Evolutionary conservation across 2,797 vertebrate species (phyloP), one percentile per base, ranked within the genome.

Genomic region (Mormyrops attenuatus): DNA sequence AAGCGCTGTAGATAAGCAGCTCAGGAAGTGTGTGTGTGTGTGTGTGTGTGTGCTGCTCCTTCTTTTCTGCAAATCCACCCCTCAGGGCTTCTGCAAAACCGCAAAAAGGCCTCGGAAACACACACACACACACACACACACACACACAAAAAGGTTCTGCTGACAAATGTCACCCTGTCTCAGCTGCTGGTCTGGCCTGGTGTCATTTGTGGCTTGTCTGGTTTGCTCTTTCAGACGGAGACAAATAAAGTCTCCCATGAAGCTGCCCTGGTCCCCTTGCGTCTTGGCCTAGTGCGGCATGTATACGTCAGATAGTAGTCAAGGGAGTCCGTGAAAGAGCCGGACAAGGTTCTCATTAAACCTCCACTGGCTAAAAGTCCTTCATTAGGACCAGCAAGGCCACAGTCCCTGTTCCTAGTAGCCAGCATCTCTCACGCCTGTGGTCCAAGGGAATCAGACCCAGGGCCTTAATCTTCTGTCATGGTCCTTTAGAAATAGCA

Each of bases 401-500:
- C 22, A 3, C 41, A 85, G 22, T 22, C n/a, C 44, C 82, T 50
- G 11, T 22, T 8, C 82, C 44, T 22, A 85, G 22, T 26, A 49
- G 47, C 82, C 47, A 50, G 82, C 82, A 30, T 85, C 82, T 85
- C 82, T 26, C 44, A 49, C 9, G 22, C 82, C 9, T 50, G 47
- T 50, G 82, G 49, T 47, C 82, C 44, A 52, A 47, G 82, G 49
- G 82, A 85, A 85, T 85, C 44, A 85, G 82, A 50, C 44, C 44
- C 82, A 22, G 82, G 82, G 44, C 49, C 82, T 52, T 52, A 85
- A 85, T 85, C 82, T 85, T 30, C 82, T 52, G 82, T 52, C 44
- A 52, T 85, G 49, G 49, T 49, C 49, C 22, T 85, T 85, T 85
- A 52, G 82, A 85, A 52, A 85, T 85, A 52, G 82, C 82, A 85